Evolutionary conservation across 2,113 vertebrate species (phyloP).

Genomic region (Thinocorus orbignyianus): DNA sequence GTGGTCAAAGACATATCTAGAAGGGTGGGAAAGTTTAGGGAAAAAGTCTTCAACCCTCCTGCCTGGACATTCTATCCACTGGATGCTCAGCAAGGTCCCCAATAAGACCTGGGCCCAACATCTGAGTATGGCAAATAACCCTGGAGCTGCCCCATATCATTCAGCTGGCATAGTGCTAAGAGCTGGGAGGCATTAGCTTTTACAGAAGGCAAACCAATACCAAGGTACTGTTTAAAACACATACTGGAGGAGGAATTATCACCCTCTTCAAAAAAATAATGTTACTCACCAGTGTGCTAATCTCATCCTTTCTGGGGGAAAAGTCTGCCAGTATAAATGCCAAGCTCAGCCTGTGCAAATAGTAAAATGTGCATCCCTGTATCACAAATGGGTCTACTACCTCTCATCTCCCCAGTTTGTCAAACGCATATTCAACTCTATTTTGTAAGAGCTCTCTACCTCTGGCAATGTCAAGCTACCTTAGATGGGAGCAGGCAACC

Average conservation of each 20-base stretch:
- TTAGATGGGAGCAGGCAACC: not conserved
- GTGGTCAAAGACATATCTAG: not conserved
- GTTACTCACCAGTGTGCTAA: not conserved
- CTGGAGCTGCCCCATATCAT: not conserved
- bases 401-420: not conserved
- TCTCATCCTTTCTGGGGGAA: not conserved
- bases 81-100: not conserved
- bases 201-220: not conserved
- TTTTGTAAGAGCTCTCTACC: not conserved
- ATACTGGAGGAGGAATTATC: not conserved
- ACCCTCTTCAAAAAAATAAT: not conserved
- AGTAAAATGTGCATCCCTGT: not conserved
- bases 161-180: not conserved
- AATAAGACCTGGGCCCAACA: not conserved
- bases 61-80: not conserved
- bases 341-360: not conserved
- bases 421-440: not conserved
- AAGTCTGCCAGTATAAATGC: not conserved
- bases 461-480: not conserved
- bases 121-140: not conserved
- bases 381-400: not conserved
- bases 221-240: not conserved
- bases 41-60: not conserved
- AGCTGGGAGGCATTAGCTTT: not conserved
- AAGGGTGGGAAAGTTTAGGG: not conserved